These are phyloP conservation scores for Probosciger aterrimus DNA, from an alignment of 2,113 vertebrate genomes.

Conservation along the genomic window DNA sequence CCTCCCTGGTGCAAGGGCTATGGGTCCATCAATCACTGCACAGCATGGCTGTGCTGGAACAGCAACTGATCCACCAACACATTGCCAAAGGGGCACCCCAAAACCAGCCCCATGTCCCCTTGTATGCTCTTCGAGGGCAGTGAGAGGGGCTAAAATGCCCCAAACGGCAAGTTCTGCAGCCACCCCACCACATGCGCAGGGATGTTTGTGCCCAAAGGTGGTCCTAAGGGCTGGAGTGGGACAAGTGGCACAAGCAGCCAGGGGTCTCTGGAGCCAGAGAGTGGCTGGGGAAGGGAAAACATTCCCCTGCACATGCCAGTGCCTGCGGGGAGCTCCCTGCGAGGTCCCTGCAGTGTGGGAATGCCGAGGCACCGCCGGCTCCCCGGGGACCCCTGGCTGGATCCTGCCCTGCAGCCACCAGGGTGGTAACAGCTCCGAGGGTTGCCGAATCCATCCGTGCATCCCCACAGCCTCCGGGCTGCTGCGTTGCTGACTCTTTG, in stretches of 20 bases:
- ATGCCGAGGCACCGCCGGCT: background rate
- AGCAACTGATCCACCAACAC: rapidly evolving
- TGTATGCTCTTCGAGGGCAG: rapidly evolving
- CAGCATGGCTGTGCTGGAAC: background rate
- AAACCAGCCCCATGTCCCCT: background rate
- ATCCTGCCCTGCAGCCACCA: background rate
- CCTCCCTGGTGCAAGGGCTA: background rate
- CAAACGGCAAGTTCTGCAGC: rapidly evolving
- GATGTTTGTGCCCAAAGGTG: background rate
- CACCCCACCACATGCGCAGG: rapidly evolving
- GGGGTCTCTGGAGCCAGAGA: background rate
- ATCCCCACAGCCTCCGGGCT: background rate
- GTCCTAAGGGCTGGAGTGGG: rapidly evolving
- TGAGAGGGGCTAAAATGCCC: background rate
- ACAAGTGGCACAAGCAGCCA: background rate
- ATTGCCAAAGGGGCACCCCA: background rate
- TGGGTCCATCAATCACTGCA: background rate
- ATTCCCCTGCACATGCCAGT: background rate
- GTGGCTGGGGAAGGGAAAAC: background rate
- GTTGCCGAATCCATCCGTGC: background rate
- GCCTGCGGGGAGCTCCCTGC: background rate
- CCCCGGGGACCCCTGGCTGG: background rate
- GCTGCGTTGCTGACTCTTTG: background rate
- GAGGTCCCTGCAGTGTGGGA: background rate
- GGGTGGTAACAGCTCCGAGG: background rate